Evolutionary conservation across 2,888 invertebrate species (phyloP), one percentile per base, ranked within the genome.

Genomic region (Helobdella robusta): DNA sequence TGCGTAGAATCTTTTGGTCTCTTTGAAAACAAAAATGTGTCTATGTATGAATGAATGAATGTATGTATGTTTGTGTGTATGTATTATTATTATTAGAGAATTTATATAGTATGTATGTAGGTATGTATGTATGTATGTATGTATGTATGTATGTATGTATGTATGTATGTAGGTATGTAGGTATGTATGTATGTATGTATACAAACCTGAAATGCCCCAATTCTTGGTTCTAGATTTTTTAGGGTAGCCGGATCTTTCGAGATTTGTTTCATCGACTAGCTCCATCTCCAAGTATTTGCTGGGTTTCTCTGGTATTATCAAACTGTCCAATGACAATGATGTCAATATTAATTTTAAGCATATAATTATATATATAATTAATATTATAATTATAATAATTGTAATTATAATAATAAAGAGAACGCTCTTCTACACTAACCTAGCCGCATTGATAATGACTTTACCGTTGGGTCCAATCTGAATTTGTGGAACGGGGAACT

Each of bases 1-100:
- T 73, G 88, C 85, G 80, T 92, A 95, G 81, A 94, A 94, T 62
- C 67, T 69, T 64, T 65, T 69, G 11, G 70, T 70, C 64, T 70
- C 70, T 70, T 64, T 4, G 64, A n/a, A 50, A n/a, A 54, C 34
- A 66, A 18, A 30, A 30, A n/a, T 44, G 25, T 5, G 18, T 59
- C 4, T 20, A 28, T 25, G 25, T 44, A 23, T 36, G 20, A 35
- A 2, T 52, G 11, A 20, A 20, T 30, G n/a, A n/a, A n/a, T n/a
- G n/a, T n/a, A n/a, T n/a, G n/a, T n/a, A n/a, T n/a, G n/a, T n/a
- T n/a, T n/a, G n/a, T n/a, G n/a, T n/a, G n/a, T n/a, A n/a, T n/a
- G n/a, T n/a, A n/a, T n/a, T n/a, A n/a, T n/a, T n/a, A n/a, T n/a
- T n/a, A n/a, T n/a, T n/a, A n/a, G n/a, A n/a, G n/a, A n/a, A n/a